Percentiles rank a stretch among this genome's conserved stretches.
These are phyloP conservation scores for Xiphorhynchus erythropygius DNA, from an alignment of 2,797 vertebrate species.

Conservation along the genomic window DNA sequence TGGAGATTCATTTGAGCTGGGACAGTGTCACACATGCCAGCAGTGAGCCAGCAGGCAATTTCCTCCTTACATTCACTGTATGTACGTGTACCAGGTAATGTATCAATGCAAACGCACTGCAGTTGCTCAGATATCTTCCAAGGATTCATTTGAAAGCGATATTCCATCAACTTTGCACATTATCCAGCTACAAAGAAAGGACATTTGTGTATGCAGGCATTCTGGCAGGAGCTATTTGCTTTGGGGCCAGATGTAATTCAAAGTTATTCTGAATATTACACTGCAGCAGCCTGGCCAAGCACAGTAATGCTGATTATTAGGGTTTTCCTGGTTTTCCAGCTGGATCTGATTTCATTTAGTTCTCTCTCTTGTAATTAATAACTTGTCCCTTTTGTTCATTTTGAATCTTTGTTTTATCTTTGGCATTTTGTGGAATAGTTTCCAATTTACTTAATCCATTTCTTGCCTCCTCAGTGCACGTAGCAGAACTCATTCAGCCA, in stretches of 20 bases:
- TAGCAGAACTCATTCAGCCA: slow-evolving; percentile 15
- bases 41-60: not conserved
- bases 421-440: not conserved
- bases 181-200: slow-evolving; percentile 29
- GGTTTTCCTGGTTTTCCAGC: slow-evolving; percentile 60
- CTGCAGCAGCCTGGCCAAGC: slow-evolving; percentile 48
- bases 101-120: not conserved
- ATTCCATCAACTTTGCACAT: slow-evolving; percentile 32
- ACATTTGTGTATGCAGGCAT: not conserved
- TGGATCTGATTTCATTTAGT: slow-evolving; percentile 38
- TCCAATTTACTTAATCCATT: slow-evolving; percentile 25
- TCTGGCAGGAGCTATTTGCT: slow-evolving; percentile 51
- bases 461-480: not conserved
- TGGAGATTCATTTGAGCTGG: not conserved
- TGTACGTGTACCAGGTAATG: not conserved
- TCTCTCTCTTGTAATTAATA: slow-evolving; percentile 49
- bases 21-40: not conserved
- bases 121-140: not conserved
- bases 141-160: not conserved
- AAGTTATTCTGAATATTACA: slow-evolving; percentile 48
- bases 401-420: slow-evolving; percentile 19
- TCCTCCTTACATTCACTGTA: not conserved
- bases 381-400: slow-evolving; percentile 23
- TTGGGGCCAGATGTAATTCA: slow-evolving; percentile 48
- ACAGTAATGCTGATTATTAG: slow-evolving; percentile 52